Evolutionary conservation across 2,113 vertebrate genomes (phyloP).

Genomic region (Corythornis cristatus): DNA sequence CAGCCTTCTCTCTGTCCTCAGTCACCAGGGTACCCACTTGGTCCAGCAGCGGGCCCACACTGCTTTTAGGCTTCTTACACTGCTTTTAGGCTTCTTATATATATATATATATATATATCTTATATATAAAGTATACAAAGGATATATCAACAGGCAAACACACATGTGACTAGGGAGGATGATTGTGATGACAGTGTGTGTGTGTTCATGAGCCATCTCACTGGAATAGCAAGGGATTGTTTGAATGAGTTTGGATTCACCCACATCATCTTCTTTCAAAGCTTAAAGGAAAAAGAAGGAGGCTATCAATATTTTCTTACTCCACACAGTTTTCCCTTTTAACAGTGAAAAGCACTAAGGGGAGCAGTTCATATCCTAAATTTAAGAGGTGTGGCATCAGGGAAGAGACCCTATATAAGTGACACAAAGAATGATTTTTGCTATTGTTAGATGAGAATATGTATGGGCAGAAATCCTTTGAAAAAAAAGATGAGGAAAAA

Average conservation of each 20-base stretch:
- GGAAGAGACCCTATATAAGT: not conserved
- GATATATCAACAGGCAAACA: not conserved
- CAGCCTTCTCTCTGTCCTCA: no score
- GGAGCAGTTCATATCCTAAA: not conserved
- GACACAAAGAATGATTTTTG: not conserved
- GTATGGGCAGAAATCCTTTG: not conserved
- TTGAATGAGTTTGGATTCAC: not conserved
- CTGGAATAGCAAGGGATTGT: not conserved
- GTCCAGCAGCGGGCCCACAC: no score
- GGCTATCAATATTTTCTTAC: not conserved
- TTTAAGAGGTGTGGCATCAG: not conserved
- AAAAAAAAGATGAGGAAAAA: not conserved
- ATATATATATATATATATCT: not conserved
- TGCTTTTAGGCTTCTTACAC: no score
- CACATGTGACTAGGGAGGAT: fast-evolving
- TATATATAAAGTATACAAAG: not conserved
- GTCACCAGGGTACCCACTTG: no score
- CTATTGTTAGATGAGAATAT: not conserved
- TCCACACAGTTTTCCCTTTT: not conserved
- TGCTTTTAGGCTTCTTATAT: no score
- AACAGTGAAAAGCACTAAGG: not conserved
- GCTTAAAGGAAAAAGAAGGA: not conserved
- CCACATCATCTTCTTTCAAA: not conserved
- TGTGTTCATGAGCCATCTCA: not conserved
- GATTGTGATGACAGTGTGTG: not conserved